Percentiles rank a stretch among this genome's conserved stretches.
phyloP scores from a whole-genome alignment of 2,113 vertebrate genomes.

The Colistium nudipinnis region DNA sequence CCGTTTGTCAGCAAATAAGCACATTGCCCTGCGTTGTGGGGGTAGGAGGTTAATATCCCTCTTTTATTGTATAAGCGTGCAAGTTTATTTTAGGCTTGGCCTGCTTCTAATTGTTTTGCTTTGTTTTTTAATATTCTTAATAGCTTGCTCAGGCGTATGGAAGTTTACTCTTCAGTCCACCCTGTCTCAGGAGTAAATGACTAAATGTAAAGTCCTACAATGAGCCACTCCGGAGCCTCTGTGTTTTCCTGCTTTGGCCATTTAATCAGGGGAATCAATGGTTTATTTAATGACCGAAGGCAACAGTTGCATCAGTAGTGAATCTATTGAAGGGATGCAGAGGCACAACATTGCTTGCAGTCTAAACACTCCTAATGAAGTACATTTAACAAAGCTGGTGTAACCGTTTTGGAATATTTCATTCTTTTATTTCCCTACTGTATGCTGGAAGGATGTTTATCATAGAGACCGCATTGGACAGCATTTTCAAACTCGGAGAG shows the following conservation, averaged over 20 bases:
- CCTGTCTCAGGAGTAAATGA: no score
- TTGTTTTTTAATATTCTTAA: background rate
- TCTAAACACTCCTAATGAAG: constrained; percentile 12
- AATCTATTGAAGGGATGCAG: constrained; percentile 10
- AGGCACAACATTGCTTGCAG: background rate
- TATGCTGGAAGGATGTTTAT: background rate
- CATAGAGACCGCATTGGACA: background rate
- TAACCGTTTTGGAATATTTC: background rate
- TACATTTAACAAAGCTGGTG: constrained; percentile 6
- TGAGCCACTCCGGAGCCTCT: no score
- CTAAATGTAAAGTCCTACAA: no score
- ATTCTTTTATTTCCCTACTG: background rate
- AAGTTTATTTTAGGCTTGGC: constrained; percentile 1
- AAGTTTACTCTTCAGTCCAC: no score
- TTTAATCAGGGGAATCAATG: constrained; percentile 24
- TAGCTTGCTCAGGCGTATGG: no score
- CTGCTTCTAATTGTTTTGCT: background rate
- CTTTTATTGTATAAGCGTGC: background rate
- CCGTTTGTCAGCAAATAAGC: background rate
- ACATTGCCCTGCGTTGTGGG: background rate
- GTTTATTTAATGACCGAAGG: constrained; percentile 14
- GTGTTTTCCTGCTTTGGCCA: no score
- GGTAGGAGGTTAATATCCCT: background rate
- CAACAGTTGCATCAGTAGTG: constrained; percentile 23
- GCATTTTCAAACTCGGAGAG: background rate